These are phyloP conservation scores for Cheilosia vulpina DNA, from an alignment of 2,888 invertebrate genomes.

Conservation along the genomic window DNA sequence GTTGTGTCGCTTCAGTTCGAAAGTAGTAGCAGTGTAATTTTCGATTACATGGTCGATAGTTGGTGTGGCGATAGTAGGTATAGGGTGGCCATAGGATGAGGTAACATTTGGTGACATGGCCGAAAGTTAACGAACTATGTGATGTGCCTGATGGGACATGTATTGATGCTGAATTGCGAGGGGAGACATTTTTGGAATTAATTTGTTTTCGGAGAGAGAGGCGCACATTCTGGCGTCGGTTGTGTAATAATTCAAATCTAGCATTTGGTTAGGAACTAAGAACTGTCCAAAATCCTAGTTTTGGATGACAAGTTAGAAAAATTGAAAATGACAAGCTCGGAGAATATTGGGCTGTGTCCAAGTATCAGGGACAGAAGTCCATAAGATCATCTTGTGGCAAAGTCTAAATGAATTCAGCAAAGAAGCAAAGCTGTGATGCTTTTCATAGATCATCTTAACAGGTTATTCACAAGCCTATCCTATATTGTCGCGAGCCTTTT, in stretches of 20 bases:
- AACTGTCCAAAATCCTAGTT: no score
- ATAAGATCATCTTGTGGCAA: no score
- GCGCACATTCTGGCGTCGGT: neutral
- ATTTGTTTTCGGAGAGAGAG: slow-evolving; percentile 8
- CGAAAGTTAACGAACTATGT: slow-evolving; percentile 5
- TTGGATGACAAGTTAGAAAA: no score
- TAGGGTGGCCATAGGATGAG: neutral
- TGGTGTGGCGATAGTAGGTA: neutral
- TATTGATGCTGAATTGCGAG: slow-evolving; percentile 5
- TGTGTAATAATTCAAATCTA: neutral
- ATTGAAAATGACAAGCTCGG: no score
- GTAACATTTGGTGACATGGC: slow-evolving; percentile 45
- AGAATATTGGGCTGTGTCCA: no score
- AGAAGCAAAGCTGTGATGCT: no score
- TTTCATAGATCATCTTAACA: no score
- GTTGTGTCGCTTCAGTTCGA: slow-evolving; percentile 38
- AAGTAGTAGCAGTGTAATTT: slow-evolving; percentile 68
- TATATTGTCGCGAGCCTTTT: no score
- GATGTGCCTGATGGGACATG: neutral
- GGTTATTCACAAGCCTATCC: no score
- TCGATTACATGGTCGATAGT: slow-evolving; percentile 57
- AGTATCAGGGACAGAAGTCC: no score
- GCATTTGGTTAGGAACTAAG: no score
- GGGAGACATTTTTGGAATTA: neutral
- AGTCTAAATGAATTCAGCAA: no score